Evolutionary conservation across 2,888 invertebrate genomes (phyloP).

Genomic region (Cheilosia impressa): DNA sequence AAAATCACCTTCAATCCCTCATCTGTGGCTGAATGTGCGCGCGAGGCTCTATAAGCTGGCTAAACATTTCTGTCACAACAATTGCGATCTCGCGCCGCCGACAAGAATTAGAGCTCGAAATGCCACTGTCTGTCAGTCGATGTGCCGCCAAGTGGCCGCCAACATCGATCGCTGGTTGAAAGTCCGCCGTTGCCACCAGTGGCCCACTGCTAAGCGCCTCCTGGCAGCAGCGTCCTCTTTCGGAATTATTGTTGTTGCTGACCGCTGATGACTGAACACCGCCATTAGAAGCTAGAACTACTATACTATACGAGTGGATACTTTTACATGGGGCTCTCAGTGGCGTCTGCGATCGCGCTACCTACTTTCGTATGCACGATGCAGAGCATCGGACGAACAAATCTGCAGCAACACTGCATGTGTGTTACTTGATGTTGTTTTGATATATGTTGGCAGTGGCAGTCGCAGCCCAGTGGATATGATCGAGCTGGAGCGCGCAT

Average conservation of each 20-base stretch:
- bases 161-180: conserved; percentile 47
- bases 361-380: conserved; percentile 66
- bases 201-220: conserved; percentile 49
- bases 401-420: conserved; percentile 56
- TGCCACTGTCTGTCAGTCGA: conserved; percentile 68
- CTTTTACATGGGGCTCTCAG: conserved; percentile 6
- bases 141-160: conserved; percentile 64
- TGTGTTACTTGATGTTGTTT: conserved; percentile 54
- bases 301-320: conserved; percentile 21
- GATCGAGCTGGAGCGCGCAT: conserved; percentile 39
- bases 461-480: conserved; percentile 52
- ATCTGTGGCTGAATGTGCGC: conserved; percentile 52
- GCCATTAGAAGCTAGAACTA: conserved; percentile 23
- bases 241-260: conserved; percentile 8
- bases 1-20: conserved; percentile 73
- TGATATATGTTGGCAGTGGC: conserved; percentile 65
- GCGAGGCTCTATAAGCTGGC: conserved; percentile 25
- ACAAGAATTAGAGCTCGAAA: conserved; percentile 74
- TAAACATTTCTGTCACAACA: conserved; percentile 74
- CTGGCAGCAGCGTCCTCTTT: conserved; percentile 31
- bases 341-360: conserved; percentile 62
- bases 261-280: conserved; percentile 21
- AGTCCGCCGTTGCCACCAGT: conserved; percentile 13
- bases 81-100: conserved; percentile 69
- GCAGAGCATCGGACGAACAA: conserved; percentile 44